phyloP scores from a whole-genome alignment of 1,140 invertebrate genomes.

The Harpegnathos saltator region DNA sequence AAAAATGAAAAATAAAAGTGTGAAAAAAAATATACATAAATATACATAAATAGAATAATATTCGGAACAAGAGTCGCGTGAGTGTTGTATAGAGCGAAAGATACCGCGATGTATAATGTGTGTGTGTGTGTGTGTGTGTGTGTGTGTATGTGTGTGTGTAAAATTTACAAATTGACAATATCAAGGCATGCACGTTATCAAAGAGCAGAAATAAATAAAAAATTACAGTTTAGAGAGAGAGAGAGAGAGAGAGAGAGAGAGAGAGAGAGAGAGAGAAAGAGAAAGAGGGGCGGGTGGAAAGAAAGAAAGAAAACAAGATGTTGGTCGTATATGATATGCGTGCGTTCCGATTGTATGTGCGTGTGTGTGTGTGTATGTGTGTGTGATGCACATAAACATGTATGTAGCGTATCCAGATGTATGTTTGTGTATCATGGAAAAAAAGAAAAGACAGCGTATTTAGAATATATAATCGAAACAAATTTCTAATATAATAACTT shows the following conservation, averaged over 20 bases:
- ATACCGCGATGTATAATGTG: slow-evolving; percentile 8
- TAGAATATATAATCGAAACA: slow-evolving; percentile 67
- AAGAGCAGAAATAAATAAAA: slow-evolving; percentile 40
- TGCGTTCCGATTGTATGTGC: slow-evolving; percentile 36
- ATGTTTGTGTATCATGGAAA: slow-evolving; percentile 66
- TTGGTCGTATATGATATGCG: slow-evolving; percentile 39
- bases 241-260: slow-evolving; percentile 43
- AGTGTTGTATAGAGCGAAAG: slow-evolving; percentile 29
- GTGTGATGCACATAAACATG: no score
- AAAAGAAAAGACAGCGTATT: slow-evolving; percentile 74
- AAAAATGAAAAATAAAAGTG: slow-evolving; percentile 46
- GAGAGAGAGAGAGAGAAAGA: slow-evolving; percentile 39
- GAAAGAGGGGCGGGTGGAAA: slow-evolving; percentile 53
- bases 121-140: no score
- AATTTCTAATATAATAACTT: slow-evolving; percentile 63
- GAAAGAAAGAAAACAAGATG: slow-evolving; percentile 80
- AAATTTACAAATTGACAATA: slow-evolving; percentile 66
- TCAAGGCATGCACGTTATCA: slow-evolving; percentile 56
- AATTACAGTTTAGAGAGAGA: slow-evolving; percentile 54
- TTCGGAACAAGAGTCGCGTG: slow-evolving; percentile 54
- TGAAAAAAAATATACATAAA: slow-evolving; percentile 28
- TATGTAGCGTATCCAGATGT: slow-evolving; percentile 62
- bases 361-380: slow-evolving; percentile 8
- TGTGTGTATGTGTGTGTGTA: no score
- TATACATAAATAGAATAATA: slow-evolving; percentile 56